A percentile compares a stretch with the other conserved stretches of the same genome.
Evolutionary conservation across 1,140 invertebrate genomes (phyloP).

Genomic region (Sitobion miscanthi): DNA sequence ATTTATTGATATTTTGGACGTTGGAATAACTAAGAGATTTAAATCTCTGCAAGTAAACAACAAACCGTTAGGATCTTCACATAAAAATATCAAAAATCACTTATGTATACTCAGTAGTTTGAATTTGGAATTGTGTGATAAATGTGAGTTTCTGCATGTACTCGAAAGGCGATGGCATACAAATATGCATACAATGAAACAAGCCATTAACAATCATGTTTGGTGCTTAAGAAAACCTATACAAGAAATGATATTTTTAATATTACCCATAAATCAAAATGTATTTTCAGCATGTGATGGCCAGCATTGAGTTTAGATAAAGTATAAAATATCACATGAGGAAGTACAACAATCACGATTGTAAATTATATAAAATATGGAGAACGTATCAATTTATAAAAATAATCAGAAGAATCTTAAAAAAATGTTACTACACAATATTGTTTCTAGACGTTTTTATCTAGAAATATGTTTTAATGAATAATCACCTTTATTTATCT

Average conservation of each 20-base stretch:
- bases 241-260: not conserved
- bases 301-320: not conserved
- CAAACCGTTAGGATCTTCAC: not conserved
- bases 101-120: not conserved
- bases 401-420: not conserved
- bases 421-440: not conserved
- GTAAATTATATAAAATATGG: not conserved
- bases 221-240: not conserved
- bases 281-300: not conserved
- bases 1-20: not conserved
- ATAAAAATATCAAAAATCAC: not conserved
- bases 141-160: not conserved
- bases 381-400: not conserved
- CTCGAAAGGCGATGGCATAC: not conserved
- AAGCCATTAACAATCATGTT: not conserved
- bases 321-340: not conserved
- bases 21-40: not conserved
- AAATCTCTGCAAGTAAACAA: not conserved
- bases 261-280: not conserved
- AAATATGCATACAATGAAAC: not conserved
- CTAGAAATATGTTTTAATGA: not conserved
- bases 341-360: not conserved
- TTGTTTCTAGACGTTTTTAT: not conserved
- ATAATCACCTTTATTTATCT: constrained; percentile 10
- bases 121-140: not conserved